Evolutionary conservation across 2,113 vertebrate genomes (phyloP).

Genomic region (Chascanopsetta lugubris): DNA sequence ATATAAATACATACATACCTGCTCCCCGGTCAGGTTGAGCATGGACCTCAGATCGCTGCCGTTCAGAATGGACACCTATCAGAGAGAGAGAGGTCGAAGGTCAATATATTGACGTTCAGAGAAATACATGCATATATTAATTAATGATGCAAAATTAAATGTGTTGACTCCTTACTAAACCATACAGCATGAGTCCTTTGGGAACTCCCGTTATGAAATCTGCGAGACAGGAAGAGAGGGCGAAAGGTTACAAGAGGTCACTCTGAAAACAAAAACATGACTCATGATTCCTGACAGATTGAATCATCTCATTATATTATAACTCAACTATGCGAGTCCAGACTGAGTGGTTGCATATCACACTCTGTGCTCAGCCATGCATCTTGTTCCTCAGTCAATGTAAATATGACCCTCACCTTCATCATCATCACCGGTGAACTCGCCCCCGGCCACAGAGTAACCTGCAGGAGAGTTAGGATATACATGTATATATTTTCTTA

Average conservation of each 20-base stretch:
- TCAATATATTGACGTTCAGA: too few relatives aligned
- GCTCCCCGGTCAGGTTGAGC: constrained; percentile 90
- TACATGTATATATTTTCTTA: too few relatives aligned
- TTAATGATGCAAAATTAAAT: constrained; percentile 13
- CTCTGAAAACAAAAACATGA: constrained; percentile 14
- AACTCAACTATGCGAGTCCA: not conserved
- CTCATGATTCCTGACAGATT: not conserved
- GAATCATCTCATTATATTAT: not conserved
- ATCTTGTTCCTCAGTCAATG: constrained; percentile 26
- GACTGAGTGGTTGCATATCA: constrained; percentile 18
- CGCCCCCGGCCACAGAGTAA: constrained; percentile 88
- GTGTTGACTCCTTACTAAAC: constrained; percentile 85
- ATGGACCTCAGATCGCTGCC: constrained; percentile 83
- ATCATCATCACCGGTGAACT: constrained; percentile 86
- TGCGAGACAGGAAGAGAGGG: constrained; percentile 59
- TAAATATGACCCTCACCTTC: constrained; percentile 85
- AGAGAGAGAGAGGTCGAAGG: not conserved
- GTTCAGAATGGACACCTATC: constrained; percentile 88
- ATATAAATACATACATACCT: too few relatives aligned
- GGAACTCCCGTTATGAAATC: constrained; percentile 92
- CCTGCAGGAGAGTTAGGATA: constrained; percentile 79
- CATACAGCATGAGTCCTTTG: constrained; percentile 88
- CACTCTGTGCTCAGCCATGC: constrained; percentile 35
- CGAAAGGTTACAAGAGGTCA: not conserved
- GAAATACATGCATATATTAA: too few relatives aligned